Evolutionary conservation across 2,888 invertebrate genomes (phyloP), one percentile per base, ranked within the genome.

Genomic region (Drosophila testacea): DNA sequence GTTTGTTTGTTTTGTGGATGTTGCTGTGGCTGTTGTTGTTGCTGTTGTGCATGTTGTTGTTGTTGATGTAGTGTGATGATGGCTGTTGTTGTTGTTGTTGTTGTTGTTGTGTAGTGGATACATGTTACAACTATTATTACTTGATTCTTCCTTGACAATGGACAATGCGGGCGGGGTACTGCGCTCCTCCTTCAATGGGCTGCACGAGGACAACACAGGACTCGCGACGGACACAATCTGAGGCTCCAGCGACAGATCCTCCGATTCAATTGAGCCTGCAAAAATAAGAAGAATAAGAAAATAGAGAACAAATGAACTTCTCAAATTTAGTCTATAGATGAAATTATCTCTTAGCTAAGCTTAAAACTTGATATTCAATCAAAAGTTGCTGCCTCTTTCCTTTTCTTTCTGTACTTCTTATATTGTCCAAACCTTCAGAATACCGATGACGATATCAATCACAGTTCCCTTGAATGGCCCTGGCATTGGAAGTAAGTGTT

Each of bases 201-300:
- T 94, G 74, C 94, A 94, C 83, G 92, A 87, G 81, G 93, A 88
- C 79, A 92, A 73, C 90, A 78, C 93, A 78, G 92, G 94, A 91
- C 92, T 94, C 64, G 90, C 83, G 55, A 90, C 89, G 57, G 92
- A 88, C 48, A 90, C 84, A 86, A 90, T 92, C 91, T 92, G 93
- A 73, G 92, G 95, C 89, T 95, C 95, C 91, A 96, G 93, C 38
- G 96, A 96, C 69, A 96, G 92, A 91, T 96, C 96, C 92, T 96
- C 96, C 87, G 96, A 95, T 90, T 96, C 95, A 92, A 96, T 94
- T 85, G 96, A 95, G 93, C 96, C 96, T 96, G 94, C 39, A 94
- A 79, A 44, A 55, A 34, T n/a, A 39, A 22, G 94, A 79, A 44
- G 52, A 34, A 34, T n/a, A 39, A 22, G 94, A 79, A 44, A 55